A percentile compares a stretch with the other conserved stretches of the same genome.
Evolutionary conservation across 2,888 invertebrate genomes (phyloP).

Genomic region (Amaurobius ferox): DNA sequence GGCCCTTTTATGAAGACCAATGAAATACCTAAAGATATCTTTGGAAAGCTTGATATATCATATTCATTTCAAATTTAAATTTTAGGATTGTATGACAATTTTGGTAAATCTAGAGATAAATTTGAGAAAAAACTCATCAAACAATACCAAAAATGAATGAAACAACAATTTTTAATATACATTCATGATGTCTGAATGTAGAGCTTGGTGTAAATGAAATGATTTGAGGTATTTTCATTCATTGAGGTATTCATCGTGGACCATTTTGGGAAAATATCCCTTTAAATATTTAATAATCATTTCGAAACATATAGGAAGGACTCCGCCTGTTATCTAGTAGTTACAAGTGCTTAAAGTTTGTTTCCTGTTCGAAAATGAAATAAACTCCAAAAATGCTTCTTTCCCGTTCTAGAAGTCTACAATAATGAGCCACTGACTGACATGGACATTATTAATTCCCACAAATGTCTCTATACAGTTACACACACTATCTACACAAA

Average conservation of each 20-base stretch:
- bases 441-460: conserved; percentile 31
- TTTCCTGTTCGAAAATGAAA: too few species aligned
- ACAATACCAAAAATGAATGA: too few species aligned
- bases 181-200: too few species aligned
- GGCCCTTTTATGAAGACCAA: background rate
- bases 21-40: background rate
- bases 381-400: background rate
- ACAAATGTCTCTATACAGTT: conserved; percentile 60
- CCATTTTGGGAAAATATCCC: conserved; percentile 7
- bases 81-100: background rate
- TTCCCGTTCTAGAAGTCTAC: conserved; percentile 10
- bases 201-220: background rate
- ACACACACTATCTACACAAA: conserved; percentile 65
- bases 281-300: background rate
- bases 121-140: too few species aligned
- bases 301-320: background rate
- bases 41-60: background rate
- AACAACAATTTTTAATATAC: too few species aligned
- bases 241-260: conserved; percentile 43
- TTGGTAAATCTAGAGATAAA: background rate
- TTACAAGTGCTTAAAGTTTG: too few species aligned
- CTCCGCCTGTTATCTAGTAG: background rate
- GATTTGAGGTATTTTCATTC: conserved; percentile 22
- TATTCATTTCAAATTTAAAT: too few species aligned
- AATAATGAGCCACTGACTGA: conserved; percentile 31